These are phyloP conservation scores for Platichthys stellatus DNA, from an alignment of 2,113 vertebrate species.

Conservation along the genomic window DNA sequence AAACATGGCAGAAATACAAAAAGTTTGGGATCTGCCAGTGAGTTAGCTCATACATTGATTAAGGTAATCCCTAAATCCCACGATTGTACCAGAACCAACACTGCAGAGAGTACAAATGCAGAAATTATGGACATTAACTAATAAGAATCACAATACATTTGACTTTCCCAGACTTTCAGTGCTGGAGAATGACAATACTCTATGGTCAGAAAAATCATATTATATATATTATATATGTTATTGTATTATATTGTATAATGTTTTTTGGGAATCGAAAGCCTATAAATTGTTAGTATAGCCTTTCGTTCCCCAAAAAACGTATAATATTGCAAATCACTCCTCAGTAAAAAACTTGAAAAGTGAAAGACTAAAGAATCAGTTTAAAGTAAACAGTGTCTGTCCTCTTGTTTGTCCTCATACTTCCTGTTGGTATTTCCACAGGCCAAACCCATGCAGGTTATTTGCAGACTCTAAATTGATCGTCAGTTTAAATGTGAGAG, in stretches of 20 bases:
- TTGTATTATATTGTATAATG: too few relatives aligned
- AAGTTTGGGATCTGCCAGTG: neutral
- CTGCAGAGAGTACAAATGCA: neutral
- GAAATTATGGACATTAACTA: neutral
- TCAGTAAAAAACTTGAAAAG: constrained; percentile 1
- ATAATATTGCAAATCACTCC: too few relatives aligned
- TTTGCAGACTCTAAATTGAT: neutral
- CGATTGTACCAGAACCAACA: constrained; percentile 4
- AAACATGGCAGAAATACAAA: too few relatives aligned
- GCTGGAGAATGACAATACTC: neutral
- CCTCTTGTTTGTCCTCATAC: too few relatives aligned
- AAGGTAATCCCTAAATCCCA: constrained; percentile 10
- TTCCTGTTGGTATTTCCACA: too few relatives aligned
- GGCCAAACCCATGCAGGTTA: neutral
- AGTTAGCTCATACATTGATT: constrained; percentile 13
- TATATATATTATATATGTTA: too few relatives aligned
- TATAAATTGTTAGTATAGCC: neutral
- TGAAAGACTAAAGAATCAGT: too few relatives aligned
- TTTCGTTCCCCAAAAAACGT: neutral
- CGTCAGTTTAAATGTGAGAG: too few relatives aligned
- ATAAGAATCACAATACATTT: neutral
- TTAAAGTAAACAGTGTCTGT: too few relatives aligned
- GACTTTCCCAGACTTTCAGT: neutral
- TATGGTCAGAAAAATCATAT: too few relatives aligned
- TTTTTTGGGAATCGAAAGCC: too few relatives aligned